Base-by-base conservation (phyloP, 2,113 vertebrate genomes). In the Vidua chalybeata region DNA sequence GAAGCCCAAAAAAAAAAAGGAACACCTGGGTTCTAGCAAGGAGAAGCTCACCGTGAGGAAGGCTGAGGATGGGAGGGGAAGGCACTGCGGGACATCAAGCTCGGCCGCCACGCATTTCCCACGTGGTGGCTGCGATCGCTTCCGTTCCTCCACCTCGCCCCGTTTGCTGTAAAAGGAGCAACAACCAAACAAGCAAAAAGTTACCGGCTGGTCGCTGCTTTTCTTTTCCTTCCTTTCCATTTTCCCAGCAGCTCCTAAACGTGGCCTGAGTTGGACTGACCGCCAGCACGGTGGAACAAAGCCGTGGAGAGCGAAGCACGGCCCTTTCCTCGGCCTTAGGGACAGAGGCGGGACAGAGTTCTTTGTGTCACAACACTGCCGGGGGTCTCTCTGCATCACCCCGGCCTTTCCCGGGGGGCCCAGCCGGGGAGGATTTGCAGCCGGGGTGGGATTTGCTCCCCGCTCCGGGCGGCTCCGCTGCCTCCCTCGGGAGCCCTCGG, bases 281-380 rank as follows among this genome's bases (percentile, higher is more conserved):
- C 66, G 3, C 3, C 0, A 2, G 7, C 31, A 0, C 0, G 12
- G 33, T 1, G 43, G 16, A 8, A 24, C 27, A 6, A 31, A 87
- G 11, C 49, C 10, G 1, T 4, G 62, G 19, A 9, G 46, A 80
- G 3, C 5, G 28, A 4, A 14, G 63, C 27, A 0, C 1, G 2
- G 30, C 30, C 26, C n/a, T 41, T 31, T 5, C 16, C 67, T n/a
- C 0, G 31, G n/a, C 78, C 52, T 24, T 10, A 2, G 11, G 22
- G 23, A 10, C 52, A 17, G 67, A 4, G 43, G 3, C 0, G 14
- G 37, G 56, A 30, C 13, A 0, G 6, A 51, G 31, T 4, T 3
- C 13, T 5, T 1, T 1, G 45, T 17, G 67, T 6, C 51, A 0
- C 54, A 2, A 0, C 17, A 59, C 12, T 0, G 37, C 2, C 48